Evolutionary conservation across 2,113 vertebrate genomes (phyloP).

Genomic region (Chamaetylas fuelleborni): DNA sequence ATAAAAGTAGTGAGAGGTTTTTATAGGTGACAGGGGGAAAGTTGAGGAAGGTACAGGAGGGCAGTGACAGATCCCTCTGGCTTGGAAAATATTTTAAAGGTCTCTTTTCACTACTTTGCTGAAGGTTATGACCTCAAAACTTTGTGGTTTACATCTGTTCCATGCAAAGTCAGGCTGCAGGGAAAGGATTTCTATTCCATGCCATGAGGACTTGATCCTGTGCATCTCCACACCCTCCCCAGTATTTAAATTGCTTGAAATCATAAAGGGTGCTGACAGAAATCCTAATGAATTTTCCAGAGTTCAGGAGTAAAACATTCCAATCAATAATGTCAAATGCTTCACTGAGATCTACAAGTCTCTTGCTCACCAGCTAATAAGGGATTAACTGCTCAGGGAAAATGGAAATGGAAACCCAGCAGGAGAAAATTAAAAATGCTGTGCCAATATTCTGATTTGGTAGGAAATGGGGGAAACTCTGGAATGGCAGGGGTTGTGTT

Average conservation of each 20-base stretch:
- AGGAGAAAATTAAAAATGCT: conserved; percentile 10
- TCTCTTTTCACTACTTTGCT: background rate
- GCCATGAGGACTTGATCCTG: background rate
- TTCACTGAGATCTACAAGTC: background rate
- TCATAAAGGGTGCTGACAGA: background rate
- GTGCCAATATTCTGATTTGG: background rate
- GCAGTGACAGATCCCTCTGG: background rate
- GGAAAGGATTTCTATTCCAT: background rate
- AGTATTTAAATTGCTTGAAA: background rate
- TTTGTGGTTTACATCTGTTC: background rate
- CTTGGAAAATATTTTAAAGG: background rate
- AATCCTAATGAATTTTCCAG: background rate
- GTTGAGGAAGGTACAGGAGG: background rate
- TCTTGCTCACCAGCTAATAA: conserved; percentile 26
- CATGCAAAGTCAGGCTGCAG: background rate
- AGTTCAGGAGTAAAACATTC: background rate
- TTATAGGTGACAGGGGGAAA: background rate
- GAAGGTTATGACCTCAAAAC: background rate
- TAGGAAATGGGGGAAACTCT: background rate
- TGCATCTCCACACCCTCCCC: background rate
- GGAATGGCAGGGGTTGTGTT: background rate
- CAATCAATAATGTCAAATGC: conserved; percentile 21
- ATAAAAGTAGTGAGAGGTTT: conserved; percentile 26
- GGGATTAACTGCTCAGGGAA: conserved; percentile 39
- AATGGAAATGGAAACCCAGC: background rate